Evolutionary conservation across 1,140 invertebrate genomes (phyloP).

Genomic region (Goniozus legneri): DNA sequence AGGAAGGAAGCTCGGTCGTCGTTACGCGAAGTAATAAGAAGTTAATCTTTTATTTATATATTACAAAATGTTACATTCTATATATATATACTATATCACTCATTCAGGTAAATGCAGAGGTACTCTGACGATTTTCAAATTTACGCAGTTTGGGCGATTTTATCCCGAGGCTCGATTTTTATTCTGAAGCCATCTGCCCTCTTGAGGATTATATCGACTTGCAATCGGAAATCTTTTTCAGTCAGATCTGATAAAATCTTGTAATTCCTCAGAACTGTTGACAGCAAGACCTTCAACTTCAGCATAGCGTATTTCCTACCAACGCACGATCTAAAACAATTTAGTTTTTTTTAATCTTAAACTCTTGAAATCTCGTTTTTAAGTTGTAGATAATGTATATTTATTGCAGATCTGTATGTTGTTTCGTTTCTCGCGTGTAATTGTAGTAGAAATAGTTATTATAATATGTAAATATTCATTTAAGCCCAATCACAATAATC

Average conservation of each 20-base stretch:
- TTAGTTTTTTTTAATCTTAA: no score
- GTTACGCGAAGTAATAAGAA: background rate
- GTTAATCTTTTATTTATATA: background rate
- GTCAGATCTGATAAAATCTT: constrained; percentile 47
- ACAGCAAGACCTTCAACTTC: constrained; percentile 64
- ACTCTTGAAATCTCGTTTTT: no score
- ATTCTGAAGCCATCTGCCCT: constrained; percentile 52
- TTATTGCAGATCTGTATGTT: no score
- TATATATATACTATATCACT: background rate
- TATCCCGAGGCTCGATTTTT: constrained; percentile 41
- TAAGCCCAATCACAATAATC: no score
- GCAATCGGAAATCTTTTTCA: constrained; percentile 47
- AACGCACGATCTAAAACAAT: constrained; percentile 54
- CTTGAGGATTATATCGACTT: constrained; percentile 53
- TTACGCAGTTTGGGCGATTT: background rate
- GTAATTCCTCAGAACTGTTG: constrained; percentile 63
- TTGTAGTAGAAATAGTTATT: no score
- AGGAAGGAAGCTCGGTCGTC: background rate
- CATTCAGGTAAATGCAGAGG: background rate
- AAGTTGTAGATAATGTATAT: no score
- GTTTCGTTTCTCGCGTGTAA: no score
- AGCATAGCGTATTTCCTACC: constrained; percentile 69
- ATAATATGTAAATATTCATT: no score
- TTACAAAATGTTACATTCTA: background rate
- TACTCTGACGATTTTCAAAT: no score